These are phyloP conservation scores for Amaurobius ferox DNA, from an alignment of 2,888 invertebrate genomes.

Conservation along the genomic window DNA sequence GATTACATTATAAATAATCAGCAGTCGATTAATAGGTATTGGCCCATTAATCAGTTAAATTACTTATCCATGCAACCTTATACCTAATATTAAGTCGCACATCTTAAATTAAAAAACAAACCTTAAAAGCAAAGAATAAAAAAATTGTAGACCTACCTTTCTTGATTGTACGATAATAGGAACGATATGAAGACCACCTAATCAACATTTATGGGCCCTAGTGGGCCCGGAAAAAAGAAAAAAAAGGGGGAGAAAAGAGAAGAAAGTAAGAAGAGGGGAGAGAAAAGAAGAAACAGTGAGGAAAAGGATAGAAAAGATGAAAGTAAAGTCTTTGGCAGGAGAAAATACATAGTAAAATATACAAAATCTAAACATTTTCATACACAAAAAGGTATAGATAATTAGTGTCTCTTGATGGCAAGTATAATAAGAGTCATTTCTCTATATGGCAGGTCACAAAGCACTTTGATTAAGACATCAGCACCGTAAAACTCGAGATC, in stretches of 20 bases:
- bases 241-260: constrained; percentile 10
- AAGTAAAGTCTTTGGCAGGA: constrained; percentile 54
- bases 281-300: constrained; percentile 1
- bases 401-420: constrained; percentile 68
- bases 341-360: constrained; percentile 21
- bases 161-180: constrained; percentile 2
- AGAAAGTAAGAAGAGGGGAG: constrained; percentile 5
- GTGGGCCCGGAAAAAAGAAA: constrained; percentile 33
- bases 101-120: too few relatives aligned
- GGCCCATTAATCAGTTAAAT: too few relatives aligned
- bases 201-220: constrained; percentile 25
- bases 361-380: constrained; percentile 27
- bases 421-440: constrained; percentile 38
- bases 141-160: constrained; percentile 2
- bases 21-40: too few relatives aligned
- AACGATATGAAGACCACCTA: constrained; percentile 1
- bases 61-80: too few relatives aligned
- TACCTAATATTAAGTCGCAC: too few relatives aligned
- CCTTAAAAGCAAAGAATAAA: not conserved
- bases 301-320: constrained; percentile 7
- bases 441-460: constrained; percentile 55
- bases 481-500: constrained; percentile 57
- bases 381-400: constrained; percentile 29
- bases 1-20: too few relatives aligned
- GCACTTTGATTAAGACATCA: constrained; percentile 65